Evolutionary conservation across 2,113 vertebrate species (phyloP), one percentile per base, ranked within the genome.

Genomic region (Lagopus leucura): DNA sequence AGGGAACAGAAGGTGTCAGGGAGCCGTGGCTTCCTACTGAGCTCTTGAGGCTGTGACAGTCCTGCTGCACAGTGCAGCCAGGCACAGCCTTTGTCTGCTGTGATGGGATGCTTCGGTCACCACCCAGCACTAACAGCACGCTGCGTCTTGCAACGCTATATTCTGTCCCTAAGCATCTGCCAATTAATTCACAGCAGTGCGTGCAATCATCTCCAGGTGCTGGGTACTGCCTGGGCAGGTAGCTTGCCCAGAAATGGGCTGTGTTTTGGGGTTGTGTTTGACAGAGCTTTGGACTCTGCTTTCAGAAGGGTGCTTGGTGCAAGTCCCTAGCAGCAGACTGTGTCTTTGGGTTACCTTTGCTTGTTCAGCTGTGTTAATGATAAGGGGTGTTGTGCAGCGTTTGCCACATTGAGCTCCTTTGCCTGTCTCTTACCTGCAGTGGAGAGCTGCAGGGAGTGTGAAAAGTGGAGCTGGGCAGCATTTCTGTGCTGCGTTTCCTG

Each of bases 71-170:
- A 69, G 4, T 2, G 58, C 11, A 6, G 58, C 47, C 66, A 12
- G 69, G 28, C 61, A 17, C 72, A 82, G 63, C 50, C 57, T 82
- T 54, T 22, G 22, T 32, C 77, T 1, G 2, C 48, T 38, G 4
- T 5, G 28, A 19, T 45, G 34, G n/a, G 61, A 78, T n/a, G 47
- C 45, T 32, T 27, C 28, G 66, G 47, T 66, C 38, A 36, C 55
- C 36, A 1, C 50, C 17, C 13, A 10, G 14, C 34, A 28, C 61
- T 40, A 64, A 64, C 61, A 40, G 61, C 17, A 17, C 27, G 42
- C 65, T 2, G 0, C 42, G 50, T 42, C 64, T 61, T 65, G 15
- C 60, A 13, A 0, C 0, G 0, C 11, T 82, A 76, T 55, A 42
- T 45, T 76, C 45, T 67, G 12, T 40, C 47, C 7, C 19, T n/a